Evolutionary conservation across 2,113 vertebrate genomes (phyloP).

Genomic region (Triplophysa rosa): DNA sequence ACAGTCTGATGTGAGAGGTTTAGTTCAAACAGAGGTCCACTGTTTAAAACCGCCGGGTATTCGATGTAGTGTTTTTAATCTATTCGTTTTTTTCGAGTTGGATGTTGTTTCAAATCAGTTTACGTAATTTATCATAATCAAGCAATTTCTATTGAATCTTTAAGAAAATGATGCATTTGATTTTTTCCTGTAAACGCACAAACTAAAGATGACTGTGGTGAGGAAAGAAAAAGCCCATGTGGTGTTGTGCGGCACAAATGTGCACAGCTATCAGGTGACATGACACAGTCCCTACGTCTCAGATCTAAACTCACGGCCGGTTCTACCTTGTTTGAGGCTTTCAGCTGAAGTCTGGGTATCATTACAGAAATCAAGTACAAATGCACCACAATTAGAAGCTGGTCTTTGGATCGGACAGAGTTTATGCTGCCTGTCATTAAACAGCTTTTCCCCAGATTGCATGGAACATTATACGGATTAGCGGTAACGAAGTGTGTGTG

Average conservation of each 20-base stretch:
- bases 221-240: too few relatives aligned
- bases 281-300: neutral
- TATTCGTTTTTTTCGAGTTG: too few relatives aligned
- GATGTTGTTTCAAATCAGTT: too few relatives aligned
- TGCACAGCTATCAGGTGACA: slow-evolving; percentile 41
- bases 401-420: neutral
- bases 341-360: slow-evolving; percentile 3
- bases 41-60: too few relatives aligned
- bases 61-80: too few relatives aligned
- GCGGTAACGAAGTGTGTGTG: slow-evolving; percentile 3
- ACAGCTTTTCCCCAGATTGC: neutral
- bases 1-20: too few relatives aligned
- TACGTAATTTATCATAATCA: too few relatives aligned
- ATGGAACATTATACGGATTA: slow-evolving; percentile 6
- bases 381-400: neutral
- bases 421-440: slow-evolving; percentile 1
- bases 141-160: too few relatives aligned
- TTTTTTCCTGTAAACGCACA: too few relatives aligned
- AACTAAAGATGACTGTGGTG: too few relatives aligned
- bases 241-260: slow-evolving; percentile 18
- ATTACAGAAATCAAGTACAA: slow-evolving; percentile 21
- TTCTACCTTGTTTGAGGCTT: neutral
- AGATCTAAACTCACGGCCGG: neutral
- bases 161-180: too few relatives aligned
- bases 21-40: too few relatives aligned